These are phyloP conservation scores for human DNA, from an alignment of 2,113 vertebrate species.

Conservation along the genomic window DNA sequence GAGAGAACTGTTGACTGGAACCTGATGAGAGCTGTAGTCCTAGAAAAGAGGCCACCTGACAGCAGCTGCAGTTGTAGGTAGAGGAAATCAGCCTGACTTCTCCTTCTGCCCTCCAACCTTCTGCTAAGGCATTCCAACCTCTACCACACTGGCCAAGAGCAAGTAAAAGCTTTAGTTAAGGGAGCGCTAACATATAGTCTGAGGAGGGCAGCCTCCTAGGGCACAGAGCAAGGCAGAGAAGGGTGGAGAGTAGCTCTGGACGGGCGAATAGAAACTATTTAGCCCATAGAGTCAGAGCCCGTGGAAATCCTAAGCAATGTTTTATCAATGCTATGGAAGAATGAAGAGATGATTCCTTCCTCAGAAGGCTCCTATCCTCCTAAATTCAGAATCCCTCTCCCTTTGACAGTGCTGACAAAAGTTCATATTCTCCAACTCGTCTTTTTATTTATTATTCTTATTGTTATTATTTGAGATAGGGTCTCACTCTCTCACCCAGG, in stretches of 20 bases:
- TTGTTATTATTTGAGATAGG: too few species aligned
- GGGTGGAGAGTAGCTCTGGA: background rate
- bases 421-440: background rate
- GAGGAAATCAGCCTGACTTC: background rate
- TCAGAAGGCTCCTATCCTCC: background rate
- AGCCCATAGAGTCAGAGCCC: background rate
- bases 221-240: background rate
- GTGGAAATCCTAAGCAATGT: background rate
- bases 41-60: background rate
- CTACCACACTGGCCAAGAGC: background rate
- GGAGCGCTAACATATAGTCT: background rate
- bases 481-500: too few species aligned
- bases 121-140: background rate
- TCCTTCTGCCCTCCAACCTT: background rate
- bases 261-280: background rate
- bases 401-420: background rate
- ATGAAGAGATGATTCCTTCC: background rate
- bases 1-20: background rate
- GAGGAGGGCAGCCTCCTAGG: background rate
- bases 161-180: background rate
- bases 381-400: background rate
- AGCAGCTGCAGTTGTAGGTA: background rate
- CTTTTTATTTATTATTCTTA: background rate
- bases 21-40: background rate
- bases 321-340: background rate